These are phyloP conservation scores for Scophthalmus maximus DNA, from an alignment of 2,113 vertebrate genomes.

Conservation along the genomic window DNA sequence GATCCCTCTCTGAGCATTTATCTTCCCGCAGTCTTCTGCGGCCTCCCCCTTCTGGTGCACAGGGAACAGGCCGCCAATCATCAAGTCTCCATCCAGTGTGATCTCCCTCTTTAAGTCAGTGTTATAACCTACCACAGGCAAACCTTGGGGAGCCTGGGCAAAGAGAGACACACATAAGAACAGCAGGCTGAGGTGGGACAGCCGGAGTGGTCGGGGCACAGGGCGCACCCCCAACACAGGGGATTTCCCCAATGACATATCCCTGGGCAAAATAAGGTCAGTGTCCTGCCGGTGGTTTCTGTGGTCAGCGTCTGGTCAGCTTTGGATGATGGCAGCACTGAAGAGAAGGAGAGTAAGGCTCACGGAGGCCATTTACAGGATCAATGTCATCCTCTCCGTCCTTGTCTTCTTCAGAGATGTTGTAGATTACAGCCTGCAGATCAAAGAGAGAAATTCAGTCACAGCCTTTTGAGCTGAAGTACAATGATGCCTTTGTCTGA, in stretches of 20 bases:
- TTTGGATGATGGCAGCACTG: slow-evolving; percentile 26
- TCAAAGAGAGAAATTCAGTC: slow-evolving; percentile 76
- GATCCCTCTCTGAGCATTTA: slow-evolving; percentile 96
- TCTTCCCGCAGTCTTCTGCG: slow-evolving; percentile 91
- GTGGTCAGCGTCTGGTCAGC: slow-evolving; percentile 31
- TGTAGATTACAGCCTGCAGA: slow-evolving; percentile 78
- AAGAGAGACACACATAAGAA: slow-evolving; percentile 63
- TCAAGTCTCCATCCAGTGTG: slow-evolving; percentile 92
- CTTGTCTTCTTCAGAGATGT: slow-evolving; percentile 53
- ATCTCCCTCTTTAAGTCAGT: slow-evolving; percentile 90
- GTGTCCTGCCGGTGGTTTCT: slow-evolving; percentile 40
- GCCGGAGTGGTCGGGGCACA: slow-evolving; percentile 64
- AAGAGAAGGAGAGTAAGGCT: slow-evolving; percentile 52
- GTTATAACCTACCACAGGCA: slow-evolving; percentile 75
- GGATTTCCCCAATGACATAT: slow-evolving; percentile 76
- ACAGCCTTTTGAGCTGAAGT: slow-evolving; percentile 47
- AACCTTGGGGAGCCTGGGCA: slow-evolving; percentile 60
- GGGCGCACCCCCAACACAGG: slow-evolving; percentile 67
- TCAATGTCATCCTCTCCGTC: slow-evolving; percentile 61
- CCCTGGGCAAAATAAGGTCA: slow-evolving; percentile 58
- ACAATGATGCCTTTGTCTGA: slow-evolving; percentile 71
- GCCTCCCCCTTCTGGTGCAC: slow-evolving; percentile 95
- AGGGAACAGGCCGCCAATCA: slow-evolving; percentile 96
- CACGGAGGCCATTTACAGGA: slow-evolving; percentile 71
- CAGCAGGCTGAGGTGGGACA: slow-evolving; percentile 70